Conservation (phyloP, 2,113 vertebrate genomes). For the Lonchura striata region DNA sequence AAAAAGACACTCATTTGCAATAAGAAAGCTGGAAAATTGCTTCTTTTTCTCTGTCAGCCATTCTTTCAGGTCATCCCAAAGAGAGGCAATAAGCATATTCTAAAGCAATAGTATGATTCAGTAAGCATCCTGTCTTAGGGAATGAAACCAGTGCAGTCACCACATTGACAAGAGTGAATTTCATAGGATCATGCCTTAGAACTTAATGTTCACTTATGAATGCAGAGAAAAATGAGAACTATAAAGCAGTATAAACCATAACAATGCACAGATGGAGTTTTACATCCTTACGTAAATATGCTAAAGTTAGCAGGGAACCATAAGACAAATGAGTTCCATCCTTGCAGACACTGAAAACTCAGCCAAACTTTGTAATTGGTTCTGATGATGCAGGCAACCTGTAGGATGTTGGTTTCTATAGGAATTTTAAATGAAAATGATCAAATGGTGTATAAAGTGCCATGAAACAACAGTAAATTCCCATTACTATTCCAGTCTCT, state of each 20-base stretch:
- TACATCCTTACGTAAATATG: neutral
- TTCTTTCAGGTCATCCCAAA: conserved; percentile 14
- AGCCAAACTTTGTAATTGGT: neutral
- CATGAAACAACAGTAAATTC: neutral
- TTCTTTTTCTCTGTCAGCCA: neutral
- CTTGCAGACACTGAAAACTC: neutral
- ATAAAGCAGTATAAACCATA: neutral
- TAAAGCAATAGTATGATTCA: neutral
- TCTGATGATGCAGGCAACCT: neutral
- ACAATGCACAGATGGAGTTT: neutral
- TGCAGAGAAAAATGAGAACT: neutral
- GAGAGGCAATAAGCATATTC: neutral
- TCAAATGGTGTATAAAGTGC: neutral
- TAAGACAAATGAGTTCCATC: neutral
- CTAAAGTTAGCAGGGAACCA: neutral
- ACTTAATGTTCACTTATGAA: neutral
- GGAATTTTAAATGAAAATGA: neutral
- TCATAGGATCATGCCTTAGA: neutral
- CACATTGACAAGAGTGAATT: neutral
- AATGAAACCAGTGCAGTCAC: neutral
- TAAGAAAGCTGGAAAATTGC: conserved; percentile 19
- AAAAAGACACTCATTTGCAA: conserved; percentile 21
- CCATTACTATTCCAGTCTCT: neutral
- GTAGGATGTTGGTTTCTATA: neutral
- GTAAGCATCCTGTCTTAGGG: neutral